phyloP scores from a whole-genome alignment of 2,888 invertebrate species.

The Antheraea assamensis region DNA sequence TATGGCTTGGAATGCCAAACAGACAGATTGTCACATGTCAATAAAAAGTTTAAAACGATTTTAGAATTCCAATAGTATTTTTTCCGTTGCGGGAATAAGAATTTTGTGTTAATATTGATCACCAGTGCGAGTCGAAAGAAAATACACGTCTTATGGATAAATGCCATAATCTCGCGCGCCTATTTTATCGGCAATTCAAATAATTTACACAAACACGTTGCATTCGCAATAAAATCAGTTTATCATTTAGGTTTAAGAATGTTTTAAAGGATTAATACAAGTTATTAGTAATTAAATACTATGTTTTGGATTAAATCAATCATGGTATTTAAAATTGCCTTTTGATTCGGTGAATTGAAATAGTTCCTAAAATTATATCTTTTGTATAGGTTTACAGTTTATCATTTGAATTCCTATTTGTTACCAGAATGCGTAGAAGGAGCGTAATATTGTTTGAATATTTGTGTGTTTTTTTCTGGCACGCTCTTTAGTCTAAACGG shows the following conservation, averaged over 20 bases:
- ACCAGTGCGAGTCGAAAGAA: neutral
- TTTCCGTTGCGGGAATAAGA: neutral
- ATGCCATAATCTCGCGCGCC: neutral
- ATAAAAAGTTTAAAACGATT: slow-evolving; percentile 11
- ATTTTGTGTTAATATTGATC: slow-evolving; percentile 12
- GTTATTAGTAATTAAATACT: no score
- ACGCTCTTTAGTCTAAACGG: no score
- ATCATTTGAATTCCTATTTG: no score
- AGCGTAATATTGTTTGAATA: no score
- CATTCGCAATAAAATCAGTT: neutral
- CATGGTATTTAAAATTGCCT: neutral
- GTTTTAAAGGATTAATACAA: neutral
- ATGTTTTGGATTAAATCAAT: neutral
- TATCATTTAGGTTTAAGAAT: slow-evolving; percentile 4
- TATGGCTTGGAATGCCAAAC: neutral
- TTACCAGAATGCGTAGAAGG: no score
- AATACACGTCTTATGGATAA: neutral
- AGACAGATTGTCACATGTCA: slow-evolving; percentile 4
- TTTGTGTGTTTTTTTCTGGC: no score
- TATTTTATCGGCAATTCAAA: slow-evolving; percentile 2
- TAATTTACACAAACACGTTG: neutral
- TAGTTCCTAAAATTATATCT: no score
- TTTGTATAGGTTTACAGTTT: no score
- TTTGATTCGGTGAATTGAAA: no score
- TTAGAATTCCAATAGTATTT: slow-evolving; percentile 9